phyloP scores from a whole-genome alignment of 1,140 invertebrate species.

The Leptopilina clavipes region DNA sequence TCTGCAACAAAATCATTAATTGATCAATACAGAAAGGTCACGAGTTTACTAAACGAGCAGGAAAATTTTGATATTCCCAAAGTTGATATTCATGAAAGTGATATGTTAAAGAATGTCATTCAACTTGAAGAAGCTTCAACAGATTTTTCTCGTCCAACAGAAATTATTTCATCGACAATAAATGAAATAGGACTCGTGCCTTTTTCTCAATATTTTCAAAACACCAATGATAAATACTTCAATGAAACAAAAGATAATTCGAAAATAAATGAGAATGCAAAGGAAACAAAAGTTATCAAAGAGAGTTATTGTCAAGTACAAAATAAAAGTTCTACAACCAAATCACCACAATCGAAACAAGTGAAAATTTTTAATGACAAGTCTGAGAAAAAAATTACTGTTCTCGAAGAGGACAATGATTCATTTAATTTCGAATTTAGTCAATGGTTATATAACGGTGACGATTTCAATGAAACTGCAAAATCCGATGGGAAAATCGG shows the following conservation, averaged over 20 bases:
- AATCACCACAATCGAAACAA: background rate
- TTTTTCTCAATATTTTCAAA: background rate
- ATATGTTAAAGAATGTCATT: background rate
- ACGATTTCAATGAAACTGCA: slow-evolving; percentile 8
- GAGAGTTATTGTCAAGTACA: background rate
- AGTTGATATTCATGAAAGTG: background rate
- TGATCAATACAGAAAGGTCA: background rate
- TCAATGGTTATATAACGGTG: background rate
- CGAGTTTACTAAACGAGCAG: too few relatives aligned
- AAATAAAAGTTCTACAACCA: background rate
- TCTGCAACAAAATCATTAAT: background rate
- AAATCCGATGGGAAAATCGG: slow-evolving; percentile 8
- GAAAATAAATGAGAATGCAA: background rate
- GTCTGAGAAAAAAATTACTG: background rate
- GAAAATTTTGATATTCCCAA: background rate
- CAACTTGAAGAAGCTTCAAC: background rate
- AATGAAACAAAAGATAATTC: background rate
- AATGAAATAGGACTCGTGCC: slow-evolving; percentile 3
- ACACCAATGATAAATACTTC: background rate
- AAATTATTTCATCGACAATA: background rate
- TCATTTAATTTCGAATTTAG: background rate
- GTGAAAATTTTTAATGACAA: background rate
- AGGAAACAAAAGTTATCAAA: background rate
- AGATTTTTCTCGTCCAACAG: background rate
- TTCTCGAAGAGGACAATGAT: background rate